Evolutionary conservation across 2,888 invertebrate genomes (phyloP).

Genomic region (Papilio protenor): DNA sequence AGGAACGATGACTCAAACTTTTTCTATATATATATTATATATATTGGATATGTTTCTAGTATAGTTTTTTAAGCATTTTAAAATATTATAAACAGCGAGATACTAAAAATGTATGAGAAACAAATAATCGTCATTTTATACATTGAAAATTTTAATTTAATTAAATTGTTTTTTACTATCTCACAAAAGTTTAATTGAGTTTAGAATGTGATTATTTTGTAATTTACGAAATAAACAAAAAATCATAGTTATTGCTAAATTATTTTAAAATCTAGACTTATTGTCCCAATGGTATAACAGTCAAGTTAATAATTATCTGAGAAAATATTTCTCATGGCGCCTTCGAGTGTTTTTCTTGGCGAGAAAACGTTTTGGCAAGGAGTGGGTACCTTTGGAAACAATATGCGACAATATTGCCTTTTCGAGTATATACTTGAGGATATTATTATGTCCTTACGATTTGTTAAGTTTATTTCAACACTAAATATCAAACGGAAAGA

Average conservation of each 20-base stretch:
- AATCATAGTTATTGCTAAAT: not conserved
- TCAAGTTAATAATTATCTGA: conserved; percentile 23
- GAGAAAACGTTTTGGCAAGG: conserved; percentile 28
- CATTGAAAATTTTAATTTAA: too few species aligned
- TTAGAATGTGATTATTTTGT: too few species aligned
- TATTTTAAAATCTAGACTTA: not conserved
- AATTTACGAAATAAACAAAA: too few species aligned
- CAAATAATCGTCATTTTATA: too few species aligned
- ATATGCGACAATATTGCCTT: conserved; percentile 28
- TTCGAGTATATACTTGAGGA: conserved; percentile 19
- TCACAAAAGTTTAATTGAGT: too few species aligned
- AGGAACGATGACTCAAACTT: too few species aligned
- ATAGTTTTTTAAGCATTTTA: not conserved
- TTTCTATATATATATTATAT: too few species aligned
- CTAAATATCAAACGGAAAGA: too few species aligned
- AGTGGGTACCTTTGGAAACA: conserved; percentile 21
- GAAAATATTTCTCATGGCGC: conserved; percentile 32
- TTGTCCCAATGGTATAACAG: not conserved
- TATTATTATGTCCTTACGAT: conserved; percentile 2
- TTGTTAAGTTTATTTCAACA: not conserved
- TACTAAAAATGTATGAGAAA: too few species aligned
- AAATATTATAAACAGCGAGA: not conserved
- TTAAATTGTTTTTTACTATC: too few species aligned
- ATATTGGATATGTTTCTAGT: too few species aligned
- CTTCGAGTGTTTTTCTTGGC: conserved; percentile 37